Conservation (phyloP, 23 tunicate species). For the Trididemnum nubilum region DNA sequence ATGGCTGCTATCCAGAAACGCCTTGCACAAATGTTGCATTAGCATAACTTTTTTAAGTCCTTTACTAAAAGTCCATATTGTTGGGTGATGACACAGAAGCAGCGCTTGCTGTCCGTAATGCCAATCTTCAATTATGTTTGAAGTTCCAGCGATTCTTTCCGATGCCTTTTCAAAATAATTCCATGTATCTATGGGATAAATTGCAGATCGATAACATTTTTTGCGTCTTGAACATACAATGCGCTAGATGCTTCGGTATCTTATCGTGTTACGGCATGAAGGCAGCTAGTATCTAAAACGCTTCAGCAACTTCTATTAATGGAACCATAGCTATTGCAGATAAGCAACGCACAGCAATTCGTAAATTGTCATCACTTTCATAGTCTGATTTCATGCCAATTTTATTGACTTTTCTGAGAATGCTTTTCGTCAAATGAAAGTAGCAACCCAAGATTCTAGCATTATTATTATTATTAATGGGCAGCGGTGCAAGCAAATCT, state of each 20-base stretch:
- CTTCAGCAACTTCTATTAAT: constrained; percentile 36
- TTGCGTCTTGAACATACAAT: constrained; percentile 30
- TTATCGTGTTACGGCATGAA: constrained; percentile 19
- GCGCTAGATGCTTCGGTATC: constrained; percentile 20
- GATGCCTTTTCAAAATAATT: constrained; percentile 39
- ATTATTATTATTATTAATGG: too few relatives aligned
- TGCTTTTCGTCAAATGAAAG: constrained; percentile 38
- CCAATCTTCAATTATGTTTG: constrained; percentile 23
- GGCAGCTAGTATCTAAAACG: constrained; percentile 30
- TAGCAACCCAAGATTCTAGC: constrained; percentile 41
- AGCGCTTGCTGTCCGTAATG: constrained; percentile 27
- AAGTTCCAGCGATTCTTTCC: constrained; percentile 25
- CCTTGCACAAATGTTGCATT: constrained; percentile 42
- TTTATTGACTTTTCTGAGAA: constrained; percentile 30
- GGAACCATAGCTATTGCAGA: constrained; percentile 44
- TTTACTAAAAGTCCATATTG: constrained; percentile 32
- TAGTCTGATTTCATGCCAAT: constrained; percentile 43
- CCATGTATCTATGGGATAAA: constrained; percentile 41
- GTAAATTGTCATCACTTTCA: constrained; percentile 45
- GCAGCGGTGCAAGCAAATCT: too few relatives aligned
- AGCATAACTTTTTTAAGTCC: constrained; percentile 35
- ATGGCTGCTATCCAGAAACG: constrained; percentile 43
- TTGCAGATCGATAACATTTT: constrained; percentile 42
- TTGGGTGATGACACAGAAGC: constrained; percentile 41
- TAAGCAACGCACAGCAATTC: constrained; percentile 35